Conservation (phyloP, 2,113 vertebrate genomes). For the Alethe diademata region DNA sequence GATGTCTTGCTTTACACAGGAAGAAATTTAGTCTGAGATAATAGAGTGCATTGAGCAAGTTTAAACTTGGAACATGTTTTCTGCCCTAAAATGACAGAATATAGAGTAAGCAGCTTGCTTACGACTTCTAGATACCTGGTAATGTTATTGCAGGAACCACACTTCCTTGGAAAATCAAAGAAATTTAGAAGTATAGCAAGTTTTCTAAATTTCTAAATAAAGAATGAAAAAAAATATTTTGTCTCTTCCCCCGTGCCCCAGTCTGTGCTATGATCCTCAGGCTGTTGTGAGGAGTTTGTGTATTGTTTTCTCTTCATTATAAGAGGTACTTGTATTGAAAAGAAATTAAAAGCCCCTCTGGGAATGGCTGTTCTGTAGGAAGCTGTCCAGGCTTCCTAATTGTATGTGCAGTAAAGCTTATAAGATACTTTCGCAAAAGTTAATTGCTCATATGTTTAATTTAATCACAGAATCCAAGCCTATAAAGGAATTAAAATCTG, state of each 20-base stretch:
- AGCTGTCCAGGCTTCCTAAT: conserved; percentile 14
- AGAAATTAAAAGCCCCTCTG: neutral
- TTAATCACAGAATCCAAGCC: neutral
- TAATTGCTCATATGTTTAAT: neutral
- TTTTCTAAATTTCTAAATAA: neutral
- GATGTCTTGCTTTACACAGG: neutral
- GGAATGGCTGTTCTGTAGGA: neutral
- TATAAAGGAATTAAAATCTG: neutral
- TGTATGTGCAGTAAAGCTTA: neutral
- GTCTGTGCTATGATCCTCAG: neutral
- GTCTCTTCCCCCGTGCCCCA: neutral
- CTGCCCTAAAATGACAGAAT: neutral
- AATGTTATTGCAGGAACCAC: neutral
- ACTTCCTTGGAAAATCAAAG: neutral
- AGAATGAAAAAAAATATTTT: neutral
- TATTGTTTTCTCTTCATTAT: neutral
- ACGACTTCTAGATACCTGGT: neutral
- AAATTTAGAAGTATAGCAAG: neutral
- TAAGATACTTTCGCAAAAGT: neutral
- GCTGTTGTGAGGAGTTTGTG: neutral
- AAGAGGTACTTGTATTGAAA: neutral
- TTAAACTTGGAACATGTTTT: neutral
- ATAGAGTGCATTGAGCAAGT: neutral
- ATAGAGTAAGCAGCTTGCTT: neutral
- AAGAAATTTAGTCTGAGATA: neutral